phyloP scores from a whole-genome alignment of 2,888 invertebrate species.

The Himalopsyche anomala region DNA sequence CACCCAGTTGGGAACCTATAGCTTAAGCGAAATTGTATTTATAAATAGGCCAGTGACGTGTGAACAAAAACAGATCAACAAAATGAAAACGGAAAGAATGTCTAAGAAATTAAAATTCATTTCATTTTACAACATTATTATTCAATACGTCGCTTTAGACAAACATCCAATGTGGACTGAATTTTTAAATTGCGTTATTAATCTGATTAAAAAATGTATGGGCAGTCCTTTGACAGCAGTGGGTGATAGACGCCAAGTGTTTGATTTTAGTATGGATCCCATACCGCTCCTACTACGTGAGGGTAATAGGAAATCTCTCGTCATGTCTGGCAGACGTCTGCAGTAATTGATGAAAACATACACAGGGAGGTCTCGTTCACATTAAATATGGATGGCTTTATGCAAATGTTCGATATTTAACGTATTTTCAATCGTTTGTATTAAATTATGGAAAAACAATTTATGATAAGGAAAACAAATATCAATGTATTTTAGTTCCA shows the following conservation, averaged over 20 bases:
- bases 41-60: too few relatives aligned
- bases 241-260: conserved; percentile 19
- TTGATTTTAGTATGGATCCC: conserved; percentile 12
- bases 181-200: background rate
- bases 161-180: conserved; percentile 1
- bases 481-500: too few relatives aligned
- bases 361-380: background rate
- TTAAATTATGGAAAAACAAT: too few relatives aligned
- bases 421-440: too few relatives aligned
- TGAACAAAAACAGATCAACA: too few relatives aligned
- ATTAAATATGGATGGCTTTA: too few relatives aligned
- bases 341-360: background rate
- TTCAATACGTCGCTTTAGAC: conserved; percentile 6
- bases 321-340: conserved; percentile 9
- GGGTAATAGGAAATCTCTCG: background rate
- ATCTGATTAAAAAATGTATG: conserved; percentile 18
- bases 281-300: background rate
- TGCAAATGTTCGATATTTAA: too few relatives aligned
- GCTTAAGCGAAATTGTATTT: too few relatives aligned
- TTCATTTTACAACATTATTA: background rate
- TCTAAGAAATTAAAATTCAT: background rate
- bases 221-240: background rate
- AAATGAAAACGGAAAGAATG: too few relatives aligned
- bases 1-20: too few relatives aligned
- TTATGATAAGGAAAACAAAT: too few relatives aligned